These are phyloP conservation scores for Atrichornis clamosus DNA, from an alignment of 2,113 vertebrate species.

Conservation along the genomic window DNA sequence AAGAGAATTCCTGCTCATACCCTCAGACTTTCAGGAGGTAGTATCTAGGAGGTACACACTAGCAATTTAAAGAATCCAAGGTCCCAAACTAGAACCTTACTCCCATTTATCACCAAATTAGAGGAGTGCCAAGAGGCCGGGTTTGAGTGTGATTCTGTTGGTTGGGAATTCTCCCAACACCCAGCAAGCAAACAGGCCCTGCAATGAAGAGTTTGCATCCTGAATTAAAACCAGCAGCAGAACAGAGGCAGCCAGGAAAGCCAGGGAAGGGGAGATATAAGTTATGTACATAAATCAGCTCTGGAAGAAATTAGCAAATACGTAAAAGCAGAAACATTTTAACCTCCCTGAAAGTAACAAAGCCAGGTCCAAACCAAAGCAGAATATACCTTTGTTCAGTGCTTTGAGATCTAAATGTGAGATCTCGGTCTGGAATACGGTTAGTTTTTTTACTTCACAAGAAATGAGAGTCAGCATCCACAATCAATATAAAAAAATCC, in stretches of 20 bases:
- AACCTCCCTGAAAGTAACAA: background rate
- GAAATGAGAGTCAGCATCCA: background rate
- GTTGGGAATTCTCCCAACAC: background rate
- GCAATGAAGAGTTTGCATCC: background rate
- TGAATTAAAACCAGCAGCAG: background rate
- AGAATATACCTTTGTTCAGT: background rate
- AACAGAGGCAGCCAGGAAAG: background rate
- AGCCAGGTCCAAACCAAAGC: background rate
- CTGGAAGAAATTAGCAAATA: background rate
- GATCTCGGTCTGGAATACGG: background rate
- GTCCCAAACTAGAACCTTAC: background rate
- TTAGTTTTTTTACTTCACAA: rapidly evolving
- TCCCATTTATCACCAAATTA: background rate
- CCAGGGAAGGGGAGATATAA: background rate
- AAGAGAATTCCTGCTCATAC: background rate
- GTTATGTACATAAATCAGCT: background rate
- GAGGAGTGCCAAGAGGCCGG: background rate
- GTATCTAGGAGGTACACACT: background rate
- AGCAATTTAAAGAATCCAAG: background rate
- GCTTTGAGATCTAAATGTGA: background rate
- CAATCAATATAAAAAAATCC: background rate
- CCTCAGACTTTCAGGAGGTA: background rate
- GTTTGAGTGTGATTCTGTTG: background rate
- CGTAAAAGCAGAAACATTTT: background rate
- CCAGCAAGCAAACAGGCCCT: background rate